Evolutionary conservation across 2,888 invertebrate genomes (phyloP).

Genomic region (Gymnocheta viridis): DNA sequence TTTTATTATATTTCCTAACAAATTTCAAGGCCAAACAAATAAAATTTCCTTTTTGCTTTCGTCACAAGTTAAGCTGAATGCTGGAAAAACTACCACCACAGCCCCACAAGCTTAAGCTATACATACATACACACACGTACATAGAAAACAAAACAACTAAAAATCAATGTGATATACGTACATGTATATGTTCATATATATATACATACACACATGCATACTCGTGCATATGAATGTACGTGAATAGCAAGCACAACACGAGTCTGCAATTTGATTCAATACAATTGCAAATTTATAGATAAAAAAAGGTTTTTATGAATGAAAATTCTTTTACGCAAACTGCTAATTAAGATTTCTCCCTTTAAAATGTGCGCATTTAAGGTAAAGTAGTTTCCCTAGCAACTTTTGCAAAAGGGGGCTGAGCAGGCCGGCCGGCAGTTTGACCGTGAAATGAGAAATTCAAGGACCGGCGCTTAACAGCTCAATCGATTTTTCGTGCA

Average conservation of each 20-base stretch:
- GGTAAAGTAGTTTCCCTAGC: background rate
- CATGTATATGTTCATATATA: too few species aligned
- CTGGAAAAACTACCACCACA: slow-evolving; percentile 12
- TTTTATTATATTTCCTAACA: slow-evolving; percentile 17
- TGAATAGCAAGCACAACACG: background rate
- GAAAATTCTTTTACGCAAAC: slow-evolving; percentile 73
- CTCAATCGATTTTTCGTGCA: slow-evolving; percentile 72
- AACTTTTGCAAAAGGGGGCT: slow-evolving; percentile 5
- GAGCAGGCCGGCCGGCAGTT: slow-evolving; percentile 56
- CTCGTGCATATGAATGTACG: background rate
- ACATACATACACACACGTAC: background rate
- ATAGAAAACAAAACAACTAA: background rate
- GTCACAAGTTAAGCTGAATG: slow-evolving; percentile 49
- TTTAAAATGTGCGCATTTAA: slow-evolving; percentile 26
- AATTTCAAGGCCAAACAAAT: slow-evolving; percentile 58
- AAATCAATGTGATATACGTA: too few species aligned
- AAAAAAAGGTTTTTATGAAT: slow-evolving; percentile 66
- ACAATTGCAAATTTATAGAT: background rate
- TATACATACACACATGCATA: background rate
- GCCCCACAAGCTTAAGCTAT: slow-evolving; percentile 4
- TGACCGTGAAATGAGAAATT: slow-evolving; percentile 36
- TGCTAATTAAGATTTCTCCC: background rate
- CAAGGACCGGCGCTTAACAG: slow-evolving; percentile 69
- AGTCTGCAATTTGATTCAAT: slow-evolving; percentile 35
- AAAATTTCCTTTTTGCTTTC: slow-evolving; percentile 60